These are phyloP conservation scores for Cecidostiba fungosa DNA, from an alignment of 2,888 invertebrate genomes.

Conservation along the genomic window DNA sequence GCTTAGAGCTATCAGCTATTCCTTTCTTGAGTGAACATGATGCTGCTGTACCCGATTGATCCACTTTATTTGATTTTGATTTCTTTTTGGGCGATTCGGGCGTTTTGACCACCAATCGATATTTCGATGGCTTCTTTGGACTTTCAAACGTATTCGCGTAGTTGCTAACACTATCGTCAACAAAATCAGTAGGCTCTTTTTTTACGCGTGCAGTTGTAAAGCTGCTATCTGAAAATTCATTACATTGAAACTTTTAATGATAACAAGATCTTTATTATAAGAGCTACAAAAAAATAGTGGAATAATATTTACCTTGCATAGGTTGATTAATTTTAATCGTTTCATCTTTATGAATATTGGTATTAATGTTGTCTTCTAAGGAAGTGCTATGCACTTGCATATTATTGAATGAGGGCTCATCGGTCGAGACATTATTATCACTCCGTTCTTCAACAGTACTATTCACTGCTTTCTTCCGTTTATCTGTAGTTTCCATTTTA, in stretches of 20 bases:
- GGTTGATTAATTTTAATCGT: not conserved
- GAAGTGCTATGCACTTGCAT: not conserved
- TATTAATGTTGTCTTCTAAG: not conserved
- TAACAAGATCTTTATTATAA: not conserved
- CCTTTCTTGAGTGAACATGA: not conserved
- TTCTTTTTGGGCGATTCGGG: not conserved
- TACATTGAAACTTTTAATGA: not conserved
- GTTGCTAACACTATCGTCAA: too few species aligned
- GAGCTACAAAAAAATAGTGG: not conserved
- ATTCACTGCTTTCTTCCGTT: too few species aligned
- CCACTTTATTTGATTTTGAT: not conserved
- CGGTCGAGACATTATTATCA: not conserved
- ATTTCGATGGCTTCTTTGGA: not conserved
- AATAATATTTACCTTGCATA: not conserved
- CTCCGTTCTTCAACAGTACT: too few species aligned
- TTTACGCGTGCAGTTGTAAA: not conserved
- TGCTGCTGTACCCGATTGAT: not conserved
- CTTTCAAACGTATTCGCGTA: too few species aligned
- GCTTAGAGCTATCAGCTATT: not conserved
- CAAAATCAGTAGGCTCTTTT: not conserved
- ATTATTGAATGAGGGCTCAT: not conserved
- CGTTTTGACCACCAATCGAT: not conserved
- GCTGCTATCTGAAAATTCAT: not conserved
- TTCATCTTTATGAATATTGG: not conserved
- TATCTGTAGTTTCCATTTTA: too few species aligned